Percentiles rank a stretch among this genome's conserved stretches.
Conservation (phyloP, 92 coral and sea anemone genomes). For the Scolanthus callimorphus region DNA sequence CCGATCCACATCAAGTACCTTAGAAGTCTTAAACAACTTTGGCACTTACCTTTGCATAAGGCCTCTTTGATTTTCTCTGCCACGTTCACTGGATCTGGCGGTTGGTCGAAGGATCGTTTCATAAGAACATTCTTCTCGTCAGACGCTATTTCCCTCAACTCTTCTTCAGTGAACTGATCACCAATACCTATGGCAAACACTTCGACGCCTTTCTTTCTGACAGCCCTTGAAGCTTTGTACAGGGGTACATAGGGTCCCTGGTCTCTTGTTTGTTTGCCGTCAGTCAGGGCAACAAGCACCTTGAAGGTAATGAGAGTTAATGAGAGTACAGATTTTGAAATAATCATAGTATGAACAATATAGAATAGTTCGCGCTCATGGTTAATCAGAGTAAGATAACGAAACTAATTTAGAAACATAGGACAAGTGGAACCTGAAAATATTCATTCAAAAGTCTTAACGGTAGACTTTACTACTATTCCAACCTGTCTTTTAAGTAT, state of each 20-base stretch:
- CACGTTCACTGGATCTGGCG: constrained; percentile 15
- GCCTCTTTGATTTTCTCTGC: constrained; percentile 8
- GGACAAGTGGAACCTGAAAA: too few relatives aligned
- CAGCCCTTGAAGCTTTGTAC: constrained; percentile 24
- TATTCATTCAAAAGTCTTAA: too few relatives aligned
- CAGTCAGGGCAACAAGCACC: constrained; percentile 51
- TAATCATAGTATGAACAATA: too few relatives aligned
- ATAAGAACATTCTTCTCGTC: constrained; percentile 20
- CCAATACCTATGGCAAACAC: constrained; percentile 58
- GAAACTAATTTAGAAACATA: too few relatives aligned
- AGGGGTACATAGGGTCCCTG: constrained; percentile 27
- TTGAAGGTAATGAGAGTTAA: not conserved
- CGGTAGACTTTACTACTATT: too few relatives aligned
- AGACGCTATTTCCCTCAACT: constrained; percentile 43
- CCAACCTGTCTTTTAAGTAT: too few relatives aligned
- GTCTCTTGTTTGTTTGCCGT: constrained; percentile 44
- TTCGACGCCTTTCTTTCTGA: constrained; percentile 29
- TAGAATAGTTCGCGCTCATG: too few relatives aligned
- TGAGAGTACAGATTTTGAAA: too few relatives aligned
- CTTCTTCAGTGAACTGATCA: constrained; percentile 20
- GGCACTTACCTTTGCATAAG: constrained; percentile 56
- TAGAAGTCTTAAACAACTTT: too few relatives aligned
- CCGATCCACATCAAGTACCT: too few relatives aligned
- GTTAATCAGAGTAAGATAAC: too few relatives aligned
- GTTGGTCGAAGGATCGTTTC: constrained; percentile 32